A percentile compares a stretch with the other conserved stretches of the same genome.
Conservation (phyloP, 2,113 vertebrate species). For the Boleophthalmus pectinirostris region DNA sequence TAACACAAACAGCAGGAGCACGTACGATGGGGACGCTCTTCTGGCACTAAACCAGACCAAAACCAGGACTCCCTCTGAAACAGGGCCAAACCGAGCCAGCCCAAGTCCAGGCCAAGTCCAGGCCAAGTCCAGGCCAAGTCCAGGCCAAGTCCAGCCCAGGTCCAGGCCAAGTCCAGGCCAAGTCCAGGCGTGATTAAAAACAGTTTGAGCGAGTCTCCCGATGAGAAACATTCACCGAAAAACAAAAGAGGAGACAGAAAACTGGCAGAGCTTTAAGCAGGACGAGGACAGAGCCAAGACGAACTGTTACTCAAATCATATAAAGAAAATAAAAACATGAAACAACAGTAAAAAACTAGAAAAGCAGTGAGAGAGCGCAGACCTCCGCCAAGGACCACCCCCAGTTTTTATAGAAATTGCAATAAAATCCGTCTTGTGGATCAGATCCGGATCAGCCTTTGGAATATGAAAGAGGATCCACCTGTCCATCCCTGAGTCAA, state of each 20-base stretch:
- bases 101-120: not conserved
- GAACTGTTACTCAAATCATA: too few relatives aligned
- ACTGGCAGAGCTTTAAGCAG: not conserved
- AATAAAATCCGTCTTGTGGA: too few relatives aligned
- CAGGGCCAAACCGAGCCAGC: not conserved
- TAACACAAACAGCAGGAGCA: not conserved
- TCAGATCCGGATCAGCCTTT: too few relatives aligned
- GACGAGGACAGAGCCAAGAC: too few relatives aligned
- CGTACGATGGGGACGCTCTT: constrained; percentile 17
- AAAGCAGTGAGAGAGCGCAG: too few relatives aligned
- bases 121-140: too few relatives aligned
- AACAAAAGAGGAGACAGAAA: not conserved
- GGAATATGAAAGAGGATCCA: too few relatives aligned
- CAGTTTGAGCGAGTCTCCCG: not conserved
- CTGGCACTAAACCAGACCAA: not conserved
- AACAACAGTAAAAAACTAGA: too few relatives aligned
- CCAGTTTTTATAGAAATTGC: too few relatives aligned
- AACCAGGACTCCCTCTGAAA: not conserved
- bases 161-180: not conserved
- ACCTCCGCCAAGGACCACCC: too few relatives aligned
- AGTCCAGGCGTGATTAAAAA: not conserved
- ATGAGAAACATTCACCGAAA: not conserved
- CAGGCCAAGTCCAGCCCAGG: not conserved
- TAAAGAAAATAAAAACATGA: too few relatives aligned
- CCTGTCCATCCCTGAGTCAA: too few relatives aligned